Evolutionary conservation across 2,113 vertebrate genomes (phyloP), one percentile per base, ranked within the genome.

Genomic region (Planiliza haematocheilus): DNA sequence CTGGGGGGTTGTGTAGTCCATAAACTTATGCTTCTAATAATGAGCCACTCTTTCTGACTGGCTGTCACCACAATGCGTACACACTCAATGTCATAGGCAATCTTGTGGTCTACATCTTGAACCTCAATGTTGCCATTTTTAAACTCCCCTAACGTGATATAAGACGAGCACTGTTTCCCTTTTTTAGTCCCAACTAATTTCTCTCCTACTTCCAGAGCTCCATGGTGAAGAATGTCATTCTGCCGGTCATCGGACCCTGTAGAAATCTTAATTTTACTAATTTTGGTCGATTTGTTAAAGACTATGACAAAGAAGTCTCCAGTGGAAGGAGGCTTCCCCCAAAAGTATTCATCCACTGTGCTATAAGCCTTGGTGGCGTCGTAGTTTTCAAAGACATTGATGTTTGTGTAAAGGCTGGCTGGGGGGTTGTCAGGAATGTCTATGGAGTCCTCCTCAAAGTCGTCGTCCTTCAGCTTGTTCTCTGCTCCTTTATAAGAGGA

Each of bases 361-460:
- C 97, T 99, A 57, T 99, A 99, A 10, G 97, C 97, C 86, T 97
- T 99, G 74, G 95, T 94, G 46, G 96, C 95, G 0, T 97, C 96
- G 9, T 99, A 99, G 90, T 94, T 97, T 82, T 99, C 97, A 86
- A 99, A 99, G 63, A 98, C 96, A 70, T 97, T 97, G 90, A 99
- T 99, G 75, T 97, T 98, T 1, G 97, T 99, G 70, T 96, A 94
- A 14, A 98, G 86, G 64, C 86, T 95, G 67, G 97, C 97, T 34
- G 97, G 96, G 4, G 98, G 98, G 42, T 99, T 99, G 89, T 99
- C 98, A 0, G 98, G 98, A 52, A 99, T 95, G 79, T 99, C 97
- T 50, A 97, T 91, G 1, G 95, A 95, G 75, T 99, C 98, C 50
- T 99, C 97, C 89, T 99, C 98, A 70, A 99, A 99, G 85, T 99